Percentiles rank a stretch among this genome's conserved stretches.
Evolutionary conservation across 2,888 invertebrate species (phyloP).

Genomic region (Luffia ferchaultella): DNA sequence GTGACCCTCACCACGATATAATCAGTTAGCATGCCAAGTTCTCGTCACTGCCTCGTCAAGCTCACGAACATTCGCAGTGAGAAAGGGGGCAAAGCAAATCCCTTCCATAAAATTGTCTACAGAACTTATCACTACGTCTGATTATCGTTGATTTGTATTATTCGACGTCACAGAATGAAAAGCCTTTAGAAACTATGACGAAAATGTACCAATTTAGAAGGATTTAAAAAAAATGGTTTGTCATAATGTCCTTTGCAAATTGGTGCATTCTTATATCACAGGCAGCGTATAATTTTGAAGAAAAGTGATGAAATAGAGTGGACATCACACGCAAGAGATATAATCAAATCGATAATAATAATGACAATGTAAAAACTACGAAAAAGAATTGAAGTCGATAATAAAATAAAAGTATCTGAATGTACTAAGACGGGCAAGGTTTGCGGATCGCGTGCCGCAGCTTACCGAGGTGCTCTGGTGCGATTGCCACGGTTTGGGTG

Average conservation of each 20-base stretch:
- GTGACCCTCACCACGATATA: too few relatives aligned
- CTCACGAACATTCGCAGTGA: slow-evolving; percentile 2
- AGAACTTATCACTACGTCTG: too few relatives aligned
- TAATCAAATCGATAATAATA: slow-evolving; percentile 55
- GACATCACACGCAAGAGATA: slow-evolving; percentile 64
- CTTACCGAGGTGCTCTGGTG: slow-evolving; percentile 57
- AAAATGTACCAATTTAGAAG: too few relatives aligned
- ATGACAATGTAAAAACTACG: slow-evolving; percentile 50
- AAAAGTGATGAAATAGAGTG: slow-evolving; percentile 34
- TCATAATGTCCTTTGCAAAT: too few relatives aligned
- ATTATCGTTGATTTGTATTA: too few relatives aligned
- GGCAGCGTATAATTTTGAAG: neutral
- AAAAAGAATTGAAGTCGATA: slow-evolving; percentile 9
- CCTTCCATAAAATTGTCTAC: neutral
- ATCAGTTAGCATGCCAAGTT: neutral
- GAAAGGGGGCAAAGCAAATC: slow-evolving; percentile 2
- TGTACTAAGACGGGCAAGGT: slow-evolving; percentile 36
- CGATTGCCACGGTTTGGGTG: slow-evolving; percentile 51
- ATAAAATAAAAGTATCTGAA: too few relatives aligned
- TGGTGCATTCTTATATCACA: too few relatives aligned
- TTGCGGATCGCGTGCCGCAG: slow-evolving; percentile 41
- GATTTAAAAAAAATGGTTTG: too few relatives aligned
- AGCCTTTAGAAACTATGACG: too few relatives aligned
- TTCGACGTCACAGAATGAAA: too few relatives aligned
- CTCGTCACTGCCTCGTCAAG: neutral